Base-by-base conservation (phyloP, 1,140 invertebrate species). In the Diabrotica undecimpunctata region DNA sequence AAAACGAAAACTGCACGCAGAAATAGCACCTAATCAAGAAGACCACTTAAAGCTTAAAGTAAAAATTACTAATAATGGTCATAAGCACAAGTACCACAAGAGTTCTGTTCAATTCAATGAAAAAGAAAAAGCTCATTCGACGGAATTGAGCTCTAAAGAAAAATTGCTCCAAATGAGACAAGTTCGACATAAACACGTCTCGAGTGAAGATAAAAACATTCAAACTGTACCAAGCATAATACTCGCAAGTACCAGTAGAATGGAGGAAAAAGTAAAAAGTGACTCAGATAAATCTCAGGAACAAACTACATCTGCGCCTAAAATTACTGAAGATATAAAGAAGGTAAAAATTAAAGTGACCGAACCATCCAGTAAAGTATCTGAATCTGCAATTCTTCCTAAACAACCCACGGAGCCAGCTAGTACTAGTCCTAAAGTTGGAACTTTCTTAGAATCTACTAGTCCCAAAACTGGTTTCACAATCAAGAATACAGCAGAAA, bases 101-200 rank as follows among this genome's bases (percentile, higher is more conserved):
- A 73, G 57, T 62, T 67, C 61, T 0, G 58, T 51, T 8, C 66
- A 69, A 60, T 54, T 38, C 10, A n/a, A n/a, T 5, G 64, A 66
- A 11, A 63, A 51, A 9, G 10, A 65, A 2, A 46, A 66, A 11
- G 68, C 74, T 13, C 8, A 46, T n/a, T 61, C 59, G 10, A 37
- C 51, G 11, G 39, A 10, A 11, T 10, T 70, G 38, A 75, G 70
- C 57, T 62, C 65, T 1, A 79, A 79, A 64, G 77, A 78, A 54
- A 75, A 74, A 61, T 66, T 79, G 12, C 56, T 77, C n/a, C 74
- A 79, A 64, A 79, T 79, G 78, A 55, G 78, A 50, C 75, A 76
- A 62, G 73, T 79, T 5, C 66, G 78, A 37, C 77, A 77, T 58
- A 79, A 79, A 66, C 72, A 71, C 25, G 58, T 72, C 7, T 63